phyloP scores from a whole-genome alignment of 2,797 vertebrate genomes.

The Numenius phaeopus region DNA sequence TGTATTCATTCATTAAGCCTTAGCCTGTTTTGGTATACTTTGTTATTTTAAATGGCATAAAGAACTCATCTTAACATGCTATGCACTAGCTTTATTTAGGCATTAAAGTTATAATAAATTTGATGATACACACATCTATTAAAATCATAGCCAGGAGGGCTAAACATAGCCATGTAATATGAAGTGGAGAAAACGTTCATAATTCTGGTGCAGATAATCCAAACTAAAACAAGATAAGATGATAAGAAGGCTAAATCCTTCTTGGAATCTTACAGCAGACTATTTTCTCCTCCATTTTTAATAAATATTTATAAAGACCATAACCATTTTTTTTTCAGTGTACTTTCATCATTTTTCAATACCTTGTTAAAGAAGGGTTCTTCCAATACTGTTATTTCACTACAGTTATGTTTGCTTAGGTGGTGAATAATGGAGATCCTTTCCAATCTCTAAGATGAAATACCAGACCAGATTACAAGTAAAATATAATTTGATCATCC shows the following conservation, averaged over 20 bases:
- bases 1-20: background rate
- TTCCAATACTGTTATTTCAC: background rate
- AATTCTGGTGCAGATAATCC: background rate
- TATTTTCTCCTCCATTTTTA: background rate
- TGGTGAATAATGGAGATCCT: background rate
- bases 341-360: background rate
- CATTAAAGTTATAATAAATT: background rate
- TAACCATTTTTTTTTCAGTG: background rate
- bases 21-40: background rate
- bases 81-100: background rate
- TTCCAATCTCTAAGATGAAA: background rate
- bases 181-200: background rate
- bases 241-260: background rate
- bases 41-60: background rate
- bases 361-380: background rate
- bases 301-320: background rate
- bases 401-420: background rate
- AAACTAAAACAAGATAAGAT: background rate
- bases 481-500: no score
- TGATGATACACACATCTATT: background rate
- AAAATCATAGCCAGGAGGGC: background rate
- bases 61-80: background rate
- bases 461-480: background rate
- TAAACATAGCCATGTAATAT: background rate
- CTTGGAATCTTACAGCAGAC: background rate